Evolutionary conservation across 2,888 invertebrate genomes (phyloP).

Genomic region (Chalcis sispes): DNA sequence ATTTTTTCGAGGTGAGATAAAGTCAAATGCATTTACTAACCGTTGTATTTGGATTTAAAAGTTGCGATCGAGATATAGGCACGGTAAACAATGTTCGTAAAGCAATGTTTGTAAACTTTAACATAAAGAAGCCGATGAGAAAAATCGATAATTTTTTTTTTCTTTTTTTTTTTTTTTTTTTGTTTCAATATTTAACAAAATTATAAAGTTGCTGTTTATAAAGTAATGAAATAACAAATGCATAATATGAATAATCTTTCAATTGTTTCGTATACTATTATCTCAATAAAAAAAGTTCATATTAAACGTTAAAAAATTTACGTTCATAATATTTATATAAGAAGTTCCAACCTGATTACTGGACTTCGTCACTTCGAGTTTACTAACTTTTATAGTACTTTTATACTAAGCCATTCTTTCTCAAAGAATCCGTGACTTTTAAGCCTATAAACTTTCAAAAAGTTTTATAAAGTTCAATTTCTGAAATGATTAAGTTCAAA

Average conservation of each 20-base stretch:
- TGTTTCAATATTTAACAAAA: no score
- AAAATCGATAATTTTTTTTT: no score
- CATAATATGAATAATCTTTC: neutral
- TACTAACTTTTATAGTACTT: neutral
- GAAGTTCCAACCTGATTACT: no score
- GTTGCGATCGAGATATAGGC: constrained; percentile 4
- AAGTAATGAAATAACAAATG: neutral
- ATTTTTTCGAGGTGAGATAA: constrained; percentile 1
- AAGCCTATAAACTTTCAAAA: constrained; percentile 1
- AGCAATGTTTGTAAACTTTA: neutral
- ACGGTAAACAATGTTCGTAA: neutral
- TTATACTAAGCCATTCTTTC: neutral
- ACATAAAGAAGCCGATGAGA: neutral
- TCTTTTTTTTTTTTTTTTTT: no score
- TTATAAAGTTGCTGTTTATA: no score
- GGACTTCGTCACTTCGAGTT: neutral
- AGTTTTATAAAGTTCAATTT: constrained; percentile 2
- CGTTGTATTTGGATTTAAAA: neutral
- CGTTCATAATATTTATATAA: no score
- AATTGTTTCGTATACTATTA: neutral
- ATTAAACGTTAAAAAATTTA: no score
- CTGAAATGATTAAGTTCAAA: neutral
- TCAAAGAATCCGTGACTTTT: neutral
- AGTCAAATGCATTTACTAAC: neutral
- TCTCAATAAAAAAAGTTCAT: no score